These are phyloP conservation scores for Cosmopolites sordidus DNA, from an alignment of 2,888 invertebrate genomes.

Conservation along the genomic window DNA sequence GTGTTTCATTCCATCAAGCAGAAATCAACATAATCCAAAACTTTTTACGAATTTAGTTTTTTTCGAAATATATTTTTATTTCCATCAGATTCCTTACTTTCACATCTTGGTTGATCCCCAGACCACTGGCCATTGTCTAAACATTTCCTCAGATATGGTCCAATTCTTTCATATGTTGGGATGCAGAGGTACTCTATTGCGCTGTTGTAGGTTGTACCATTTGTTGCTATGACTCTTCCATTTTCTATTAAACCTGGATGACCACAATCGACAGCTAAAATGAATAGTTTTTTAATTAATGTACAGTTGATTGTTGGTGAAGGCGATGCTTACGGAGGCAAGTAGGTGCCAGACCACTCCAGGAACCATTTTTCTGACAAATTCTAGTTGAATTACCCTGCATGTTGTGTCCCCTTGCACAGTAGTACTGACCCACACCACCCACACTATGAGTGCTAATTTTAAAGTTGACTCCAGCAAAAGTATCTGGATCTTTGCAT, in stretches of 20 bases:
- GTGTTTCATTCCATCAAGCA: too few species aligned
- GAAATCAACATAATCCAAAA: too few species aligned
- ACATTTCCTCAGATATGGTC: slow-evolving; percentile 79
- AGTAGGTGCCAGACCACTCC: slow-evolving; percentile 73
- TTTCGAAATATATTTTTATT: neutral
- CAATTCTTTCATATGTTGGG: slow-evolving; percentile 76
- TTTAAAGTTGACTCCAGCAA: slow-evolving; percentile 57
- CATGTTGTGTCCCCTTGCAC: slow-evolving; percentile 75
- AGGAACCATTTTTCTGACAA: slow-evolving; percentile 73
- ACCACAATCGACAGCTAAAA: slow-evolving; percentile 74
- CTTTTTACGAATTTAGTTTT: too few species aligned
- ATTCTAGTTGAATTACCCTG: slow-evolving; percentile 74
- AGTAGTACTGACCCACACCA: slow-evolving; percentile 74
- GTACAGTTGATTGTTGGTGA: too few species aligned
- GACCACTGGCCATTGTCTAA: slow-evolving; percentile 82
- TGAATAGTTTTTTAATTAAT: too few species aligned
- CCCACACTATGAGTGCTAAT: slow-evolving; percentile 69
- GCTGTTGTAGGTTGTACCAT: slow-evolving; percentile 80
- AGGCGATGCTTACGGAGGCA: slow-evolving; percentile 64
- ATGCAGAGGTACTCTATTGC: slow-evolving; percentile 87
- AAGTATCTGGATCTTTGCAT: slow-evolving; percentile 65
- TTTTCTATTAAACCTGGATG: slow-evolving; percentile 76
- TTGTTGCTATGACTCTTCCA: slow-evolving; percentile 80
- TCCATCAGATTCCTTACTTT: slow-evolving; percentile 54
- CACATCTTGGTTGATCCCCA: slow-evolving; percentile 80